These are phyloP conservation scores for Bombus soroeensis DNA, from an alignment of 1,140 invertebrate species.

Conservation along the genomic window DNA sequence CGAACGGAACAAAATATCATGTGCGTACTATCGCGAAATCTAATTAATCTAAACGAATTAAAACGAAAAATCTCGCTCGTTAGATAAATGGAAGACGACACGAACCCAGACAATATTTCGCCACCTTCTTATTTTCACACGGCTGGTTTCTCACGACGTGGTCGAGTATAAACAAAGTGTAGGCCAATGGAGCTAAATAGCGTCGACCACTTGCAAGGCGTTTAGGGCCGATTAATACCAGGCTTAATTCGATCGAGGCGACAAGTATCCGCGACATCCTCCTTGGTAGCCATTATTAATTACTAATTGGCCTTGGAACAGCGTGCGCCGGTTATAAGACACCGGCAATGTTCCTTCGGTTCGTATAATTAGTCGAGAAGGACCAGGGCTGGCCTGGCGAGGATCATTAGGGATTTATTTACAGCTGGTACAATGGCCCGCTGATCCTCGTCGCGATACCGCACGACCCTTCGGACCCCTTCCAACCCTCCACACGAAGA, in stretches of 20 bases:
- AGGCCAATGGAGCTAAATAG: constrained; percentile 10
- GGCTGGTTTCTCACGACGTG: background rate
- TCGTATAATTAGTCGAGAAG: constrained; percentile 68
- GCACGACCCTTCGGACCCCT: constrained; percentile 33
- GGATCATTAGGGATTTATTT: constrained; percentile 73
- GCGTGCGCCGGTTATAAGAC: constrained; percentile 57
- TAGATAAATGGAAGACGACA: background rate
- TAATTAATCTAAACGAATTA: too few relatives aligned
- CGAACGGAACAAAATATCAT: too few relatives aligned
- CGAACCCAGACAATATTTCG: background rate
- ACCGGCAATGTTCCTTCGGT: constrained; percentile 34
- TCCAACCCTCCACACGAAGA: constrained; percentile 15
- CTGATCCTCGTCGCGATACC: constrained; percentile 65
- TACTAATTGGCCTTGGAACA: constrained; percentile 61
- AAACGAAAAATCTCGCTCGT: too few relatives aligned
- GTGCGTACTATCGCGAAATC: too few relatives aligned
- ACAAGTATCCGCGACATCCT: constrained; percentile 58
- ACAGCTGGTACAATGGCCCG: constrained; percentile 66
- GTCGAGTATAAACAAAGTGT: background rate
- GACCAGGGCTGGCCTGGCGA: constrained; percentile 7
- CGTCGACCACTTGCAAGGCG: constrained; percentile 22
- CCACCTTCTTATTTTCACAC: background rate
- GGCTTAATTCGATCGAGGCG: constrained; percentile 66
- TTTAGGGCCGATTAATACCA: constrained; percentile 59
- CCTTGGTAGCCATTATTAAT: constrained; percentile 62